These are phyloP conservation scores for Scortum barcoo DNA, from an alignment of 2,113 vertebrate genomes.

Conservation along the genomic window DNA sequence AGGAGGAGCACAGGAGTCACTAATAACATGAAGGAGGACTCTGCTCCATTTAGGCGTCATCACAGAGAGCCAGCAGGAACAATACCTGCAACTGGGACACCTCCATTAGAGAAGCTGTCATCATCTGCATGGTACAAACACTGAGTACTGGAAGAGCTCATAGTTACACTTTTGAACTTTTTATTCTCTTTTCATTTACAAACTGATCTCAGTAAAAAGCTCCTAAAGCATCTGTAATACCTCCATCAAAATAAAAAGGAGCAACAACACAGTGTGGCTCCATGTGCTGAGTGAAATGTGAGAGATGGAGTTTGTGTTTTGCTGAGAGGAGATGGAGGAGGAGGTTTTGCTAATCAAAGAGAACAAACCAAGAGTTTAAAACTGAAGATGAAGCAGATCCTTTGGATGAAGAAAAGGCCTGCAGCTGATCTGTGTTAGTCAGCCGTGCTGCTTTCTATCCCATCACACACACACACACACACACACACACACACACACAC, in stretches of 20 bases:
- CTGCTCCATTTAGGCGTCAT: slow-evolving; percentile 8
- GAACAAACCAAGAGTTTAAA: not conserved
- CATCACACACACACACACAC: slow-evolving; percentile 11
- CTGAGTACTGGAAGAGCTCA: not conserved
- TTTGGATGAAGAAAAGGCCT: not conserved
- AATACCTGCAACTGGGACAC: slow-evolving; percentile 2
- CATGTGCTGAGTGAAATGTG: not conserved
- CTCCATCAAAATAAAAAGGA: not conserved
- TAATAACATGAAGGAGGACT: not conserved
- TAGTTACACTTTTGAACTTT: not conserved
- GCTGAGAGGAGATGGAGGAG: slow-evolving; percentile 2
- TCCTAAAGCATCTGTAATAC: not conserved
- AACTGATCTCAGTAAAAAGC: not conserved
- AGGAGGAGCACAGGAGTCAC: not conserved
- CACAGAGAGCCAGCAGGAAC: not conserved
- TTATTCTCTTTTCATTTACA: not conserved
- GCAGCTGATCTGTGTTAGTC: not conserved
- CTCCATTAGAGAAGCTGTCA: not conserved
- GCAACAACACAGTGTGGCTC: not conserved
- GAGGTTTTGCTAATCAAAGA: not conserved
- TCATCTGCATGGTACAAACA: not conserved
- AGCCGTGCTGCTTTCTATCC: not conserved
- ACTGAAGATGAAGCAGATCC: not conserved
- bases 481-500: not conserved
- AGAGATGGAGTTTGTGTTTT: slow-evolving; percentile 4